Evolutionary conservation across 1,140 invertebrate species (phyloP).

Genomic region (Calosoma granatense): DNA sequence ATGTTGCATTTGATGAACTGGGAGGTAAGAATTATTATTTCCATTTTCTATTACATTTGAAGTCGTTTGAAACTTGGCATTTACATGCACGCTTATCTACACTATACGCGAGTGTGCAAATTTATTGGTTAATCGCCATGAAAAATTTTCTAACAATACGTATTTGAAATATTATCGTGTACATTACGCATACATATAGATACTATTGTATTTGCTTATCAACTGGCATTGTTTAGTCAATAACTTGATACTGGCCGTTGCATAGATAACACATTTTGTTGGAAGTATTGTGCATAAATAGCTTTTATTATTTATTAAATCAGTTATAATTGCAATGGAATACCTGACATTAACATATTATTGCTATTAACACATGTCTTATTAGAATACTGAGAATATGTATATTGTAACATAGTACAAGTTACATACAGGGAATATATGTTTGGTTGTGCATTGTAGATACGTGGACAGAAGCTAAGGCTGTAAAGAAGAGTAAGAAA

Average conservation of each 20-base stretch:
- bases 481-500: constrained; percentile 31
- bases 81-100: too few species aligned
- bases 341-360: background rate
- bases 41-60: too few species aligned
- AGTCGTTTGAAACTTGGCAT: too few species aligned
- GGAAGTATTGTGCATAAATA: too few species aligned
- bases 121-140: background rate
- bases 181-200: background rate
- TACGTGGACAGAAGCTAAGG: constrained; percentile 30
- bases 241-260: too few species aligned
- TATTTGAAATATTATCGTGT: background rate
- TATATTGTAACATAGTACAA: background rate
- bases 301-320: too few species aligned
- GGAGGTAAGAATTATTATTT: constrained; percentile 46
- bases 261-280: too few species aligned
- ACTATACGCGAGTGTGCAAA: background rate
- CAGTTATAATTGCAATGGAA: background rate
- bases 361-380: background rate
- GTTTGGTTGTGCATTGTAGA: constrained; percentile 20
- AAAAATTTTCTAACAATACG: background rate
- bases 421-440: background rate
- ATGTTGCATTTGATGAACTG: constrained; percentile 52
- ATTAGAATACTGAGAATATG: background rate
- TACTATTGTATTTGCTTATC: background rate
- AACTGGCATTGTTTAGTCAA: too few species aligned